Base-by-base conservation (phyloP, 2,888 invertebrate genomes). In the Electrophaes corylata region DNA sequence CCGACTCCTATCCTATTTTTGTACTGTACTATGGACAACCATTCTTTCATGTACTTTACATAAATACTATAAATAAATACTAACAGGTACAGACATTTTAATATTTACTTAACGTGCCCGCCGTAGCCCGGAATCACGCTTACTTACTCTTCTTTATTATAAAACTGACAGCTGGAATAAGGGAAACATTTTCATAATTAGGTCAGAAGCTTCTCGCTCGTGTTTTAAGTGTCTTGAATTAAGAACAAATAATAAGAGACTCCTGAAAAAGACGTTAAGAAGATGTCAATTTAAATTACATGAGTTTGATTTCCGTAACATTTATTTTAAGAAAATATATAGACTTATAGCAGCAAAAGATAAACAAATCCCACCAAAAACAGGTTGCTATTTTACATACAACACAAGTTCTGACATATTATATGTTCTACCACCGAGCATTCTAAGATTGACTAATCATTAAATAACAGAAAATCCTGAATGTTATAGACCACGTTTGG, bases 141-240 rank as follows among this genome's bases (percentile, higher is more conserved):
- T 10, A 4, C 11, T 3, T 18, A 31, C 18, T 19, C 41, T n/a
- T n/a, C n/a, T 44, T 26, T 43, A 29, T 54, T 49, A 49, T 37
- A 48, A 55, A 40, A 19, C 19, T 49, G 53, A 41, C 19, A 49
- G 44, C 37, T 18, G 26, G 14, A 35, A 50, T 46, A 46, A 54
- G 50, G 54, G 46, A 54, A 59, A 40, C 46, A 41, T 49, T 45
- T 5, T 19, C 12, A 41, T 20, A 54, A 54, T 54, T 45, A 46
- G 40, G 33, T 46, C 49, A 20, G 35, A 45, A 45, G 29, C 45
- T 50, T 19, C 10, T 35, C 31, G 37, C 23, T 37, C 16, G 18
- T 31, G n/a, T 33, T 39, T 53, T 44, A 31, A 39, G 53, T 49
- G 33, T 45, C 40, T 43, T 48, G 37, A 55, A 16, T 55, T 48